These are phyloP conservation scores for Eulacestoma nigropectus DNA, from an alignment of 2,113 vertebrate species.

Conservation along the genomic window DNA sequence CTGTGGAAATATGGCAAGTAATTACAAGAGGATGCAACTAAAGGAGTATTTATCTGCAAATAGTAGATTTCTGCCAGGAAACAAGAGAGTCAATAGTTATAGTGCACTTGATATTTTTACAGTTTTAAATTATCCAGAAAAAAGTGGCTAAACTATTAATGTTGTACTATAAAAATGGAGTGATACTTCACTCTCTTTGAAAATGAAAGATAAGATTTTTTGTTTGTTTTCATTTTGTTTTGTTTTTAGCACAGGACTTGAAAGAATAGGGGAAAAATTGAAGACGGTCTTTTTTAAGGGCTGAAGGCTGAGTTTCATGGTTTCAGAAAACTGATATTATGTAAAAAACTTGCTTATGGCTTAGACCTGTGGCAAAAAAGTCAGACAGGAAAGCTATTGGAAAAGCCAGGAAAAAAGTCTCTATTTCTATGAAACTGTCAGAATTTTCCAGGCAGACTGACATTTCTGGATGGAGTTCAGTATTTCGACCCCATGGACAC, in stretches of 20 bases:
- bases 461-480: slow-evolving; percentile 11
- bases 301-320: background rate
- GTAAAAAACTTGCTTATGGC: background rate
- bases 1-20: background rate
- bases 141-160: background rate
- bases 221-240: background rate
- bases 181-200: background rate
- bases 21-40: background rate
- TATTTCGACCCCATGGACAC: background rate
- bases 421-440: background rate
- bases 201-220: background rate
- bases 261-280: background rate
- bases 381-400: background rate
- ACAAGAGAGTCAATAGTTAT: background rate
- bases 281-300: background rate
- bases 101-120: background rate
- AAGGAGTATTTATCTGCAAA: background rate
- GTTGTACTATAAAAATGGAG: background rate
- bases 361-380: slow-evolving; percentile 5
- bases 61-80: background rate
- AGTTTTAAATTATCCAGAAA: background rate
- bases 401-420: slow-evolving; percentile 4
- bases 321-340: background rate
- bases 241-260: background rate
- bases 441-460: slow-evolving; percentile 35